A percentile compares a stretch with the other conserved stretches of the same genome.
These are phyloP conservation scores for Acheta domesticus DNA, from an alignment of 2,888 invertebrate genomes.

Conservation along the genomic window DNA sequence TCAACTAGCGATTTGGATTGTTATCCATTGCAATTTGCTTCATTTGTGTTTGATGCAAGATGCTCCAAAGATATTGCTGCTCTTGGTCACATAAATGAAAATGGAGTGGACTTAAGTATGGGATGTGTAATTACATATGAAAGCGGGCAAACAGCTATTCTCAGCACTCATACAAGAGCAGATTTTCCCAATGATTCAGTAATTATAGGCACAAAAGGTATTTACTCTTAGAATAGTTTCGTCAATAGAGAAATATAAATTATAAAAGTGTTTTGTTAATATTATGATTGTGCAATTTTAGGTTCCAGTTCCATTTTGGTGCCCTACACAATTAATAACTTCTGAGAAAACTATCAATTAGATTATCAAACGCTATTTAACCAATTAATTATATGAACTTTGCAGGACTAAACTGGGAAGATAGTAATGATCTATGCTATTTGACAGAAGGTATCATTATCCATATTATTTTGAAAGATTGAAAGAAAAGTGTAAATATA, in stretches of 20 bases:
- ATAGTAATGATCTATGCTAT: constrained; percentile 70
- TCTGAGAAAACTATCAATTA: constrained; percentile 62
- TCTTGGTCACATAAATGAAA: constrained; percentile 63
- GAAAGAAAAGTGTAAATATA: no score
- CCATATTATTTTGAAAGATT: no score
- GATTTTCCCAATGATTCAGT: constrained; percentile 60
- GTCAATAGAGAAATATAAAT: no score
- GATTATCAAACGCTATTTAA: constrained; percentile 60
- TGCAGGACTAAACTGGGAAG: constrained; percentile 72
- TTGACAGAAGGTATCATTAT: constrained; percentile 56
- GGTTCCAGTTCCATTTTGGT: constrained; percentile 63
- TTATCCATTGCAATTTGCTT: constrained; percentile 69
- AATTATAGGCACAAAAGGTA: constrained; percentile 67
- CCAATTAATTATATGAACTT: constrained; percentile 66
- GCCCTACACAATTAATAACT: constrained; percentile 64
- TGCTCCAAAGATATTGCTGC: constrained; percentile 66
- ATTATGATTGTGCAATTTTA: neutral
- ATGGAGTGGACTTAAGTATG: constrained; percentile 68
- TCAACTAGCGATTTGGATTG: constrained; percentile 72
- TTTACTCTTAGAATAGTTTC: constrained; percentile 53
- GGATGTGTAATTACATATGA: constrained; percentile 65
- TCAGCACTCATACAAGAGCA: constrained; percentile 57
- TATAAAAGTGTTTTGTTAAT: no score
- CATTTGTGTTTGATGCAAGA: constrained; percentile 63
- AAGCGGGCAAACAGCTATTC: constrained; percentile 60